Evolutionary conservation across 2,888 invertebrate species (phyloP), one percentile per base, ranked within the genome.

Genomic region (Zygogramma bicolorata): DNA sequence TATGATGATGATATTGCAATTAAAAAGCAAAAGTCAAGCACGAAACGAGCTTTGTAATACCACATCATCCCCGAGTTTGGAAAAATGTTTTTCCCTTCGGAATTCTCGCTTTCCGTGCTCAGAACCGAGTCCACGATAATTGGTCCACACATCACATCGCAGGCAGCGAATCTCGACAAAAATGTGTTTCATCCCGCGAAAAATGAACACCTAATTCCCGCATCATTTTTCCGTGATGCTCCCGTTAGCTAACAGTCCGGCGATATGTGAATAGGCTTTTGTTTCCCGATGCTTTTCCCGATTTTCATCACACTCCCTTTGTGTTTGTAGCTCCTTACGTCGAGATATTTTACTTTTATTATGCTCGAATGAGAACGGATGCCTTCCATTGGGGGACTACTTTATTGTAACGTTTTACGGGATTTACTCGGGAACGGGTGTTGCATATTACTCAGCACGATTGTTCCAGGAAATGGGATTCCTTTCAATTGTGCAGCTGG

Each of bases 211-310:
- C 27, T 69, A 77, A 76, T 76, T 78, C 77, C 79, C 75, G 78
- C 78, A 79, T 81, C 79, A 81, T 81, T 80, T 83, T 81, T 83
- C 81, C 84, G 81, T 85, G 81, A 85, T 85, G 84, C 86, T 86
- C 83, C 81, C 86, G n/a, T n/a, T n/a, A 86, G 86, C 86, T 83
- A 85, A 86, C 86, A 65, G 57, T 65, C 84, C 86, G 86, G 86
- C 85, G 80, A 84, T 86, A 85, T 85, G 86, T 87, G 86, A 86
- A 86, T 86, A 85, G 85, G 86, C 83, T 81, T 82, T 84, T 81
- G n/a, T 81, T 81, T 78, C 80, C 72, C 58, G 77, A 81, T 81
- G 81, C 79, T 81, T 83, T 80, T 82, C 81, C 83, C 81, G 79
- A 83, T 81, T 80, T 77, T 77, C 73, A 78, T 80, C 68, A 57